These are phyloP conservation scores for Pseudococcus viburni DNA, from an alignment of 2,888 invertebrate genomes.

Conservation along the genomic window DNA sequence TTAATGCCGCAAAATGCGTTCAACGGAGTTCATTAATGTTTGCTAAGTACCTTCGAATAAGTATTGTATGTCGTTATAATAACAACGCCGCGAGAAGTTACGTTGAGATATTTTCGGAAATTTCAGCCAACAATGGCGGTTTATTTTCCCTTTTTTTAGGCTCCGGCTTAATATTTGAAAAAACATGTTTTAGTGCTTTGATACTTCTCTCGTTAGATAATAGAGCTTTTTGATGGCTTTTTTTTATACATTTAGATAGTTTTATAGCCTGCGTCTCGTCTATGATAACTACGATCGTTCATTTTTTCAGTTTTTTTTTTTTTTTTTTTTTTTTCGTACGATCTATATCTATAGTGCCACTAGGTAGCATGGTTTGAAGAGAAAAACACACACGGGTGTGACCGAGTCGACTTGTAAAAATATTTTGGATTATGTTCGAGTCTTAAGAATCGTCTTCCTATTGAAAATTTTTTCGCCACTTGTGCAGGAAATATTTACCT, in stretches of 20 bases:
- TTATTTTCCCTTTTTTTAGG: not conserved
- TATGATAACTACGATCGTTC: not conserved
- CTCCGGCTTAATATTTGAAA: not conserved
- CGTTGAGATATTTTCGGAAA: conserved; percentile 23
- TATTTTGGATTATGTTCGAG: too few species aligned
- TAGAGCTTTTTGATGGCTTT: conserved; percentile 22
- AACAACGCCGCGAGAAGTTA: not conserved
- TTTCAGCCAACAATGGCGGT: not conserved
- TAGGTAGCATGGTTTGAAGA: not conserved
- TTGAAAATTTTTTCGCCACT: too few species aligned
- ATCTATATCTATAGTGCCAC: not conserved
- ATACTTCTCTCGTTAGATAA: conserved; percentile 19
- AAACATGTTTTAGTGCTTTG: conserved; percentile 9
- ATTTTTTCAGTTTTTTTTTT: not conserved
- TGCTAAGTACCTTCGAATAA: conserved; percentile 8
- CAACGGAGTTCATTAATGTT: conserved; percentile 26
- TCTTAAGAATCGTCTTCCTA: too few species aligned
- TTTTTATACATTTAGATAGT: conserved; percentile 26
- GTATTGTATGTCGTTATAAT: not conserved
- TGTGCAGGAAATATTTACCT: too few species aligned
- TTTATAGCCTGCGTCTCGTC: not conserved
- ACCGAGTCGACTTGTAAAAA: too few species aligned
- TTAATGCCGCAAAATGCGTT: conserved; percentile 38
- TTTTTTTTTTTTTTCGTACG: not conserved
- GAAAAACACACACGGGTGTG: too few species aligned